phyloP scores from a whole-genome alignment of 2,113 vertebrate species.

The Geothlypis trichas region DNA sequence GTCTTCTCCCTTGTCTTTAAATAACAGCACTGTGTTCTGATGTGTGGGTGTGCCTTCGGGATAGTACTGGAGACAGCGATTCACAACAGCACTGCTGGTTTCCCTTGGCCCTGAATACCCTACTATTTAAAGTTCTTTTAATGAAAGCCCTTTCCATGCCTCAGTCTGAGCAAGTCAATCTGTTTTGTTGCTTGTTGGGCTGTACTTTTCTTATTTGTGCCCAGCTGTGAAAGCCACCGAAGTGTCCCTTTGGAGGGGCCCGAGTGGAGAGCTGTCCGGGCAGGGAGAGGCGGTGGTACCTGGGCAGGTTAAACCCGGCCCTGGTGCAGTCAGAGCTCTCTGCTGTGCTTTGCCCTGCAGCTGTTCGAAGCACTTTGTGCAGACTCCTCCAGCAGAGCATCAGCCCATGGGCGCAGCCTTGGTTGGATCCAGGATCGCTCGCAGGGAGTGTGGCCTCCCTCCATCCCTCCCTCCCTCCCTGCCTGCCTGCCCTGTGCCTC shows the following conservation, averaged over 20 bases:
- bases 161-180: not conserved
- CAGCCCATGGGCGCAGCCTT: not conserved
- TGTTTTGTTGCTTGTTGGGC: not conserved
- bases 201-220: not conserved
- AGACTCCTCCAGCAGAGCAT: not conserved
- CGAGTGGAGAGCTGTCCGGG: not conserved
- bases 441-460: not conserved
- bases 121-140: conserved; percentile 25
- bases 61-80: not conserved
- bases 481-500: not conserved
- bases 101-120: conserved; percentile 12
- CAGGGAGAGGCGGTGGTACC: not conserved
- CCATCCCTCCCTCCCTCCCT: not conserved
- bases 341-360: not conserved
- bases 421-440: not conserved
- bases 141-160: not conserved
- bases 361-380: conserved; percentile 6
- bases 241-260: not conserved
- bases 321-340: not conserved
- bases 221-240: not conserved
- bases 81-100: not conserved
- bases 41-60: not conserved
- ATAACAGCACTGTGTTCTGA: not conserved
- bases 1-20: not conserved
- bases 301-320: not conserved